Base-by-base conservation (phyloP, 2,888 invertebrate species). In the Chloroclysta siterata region DNA sequence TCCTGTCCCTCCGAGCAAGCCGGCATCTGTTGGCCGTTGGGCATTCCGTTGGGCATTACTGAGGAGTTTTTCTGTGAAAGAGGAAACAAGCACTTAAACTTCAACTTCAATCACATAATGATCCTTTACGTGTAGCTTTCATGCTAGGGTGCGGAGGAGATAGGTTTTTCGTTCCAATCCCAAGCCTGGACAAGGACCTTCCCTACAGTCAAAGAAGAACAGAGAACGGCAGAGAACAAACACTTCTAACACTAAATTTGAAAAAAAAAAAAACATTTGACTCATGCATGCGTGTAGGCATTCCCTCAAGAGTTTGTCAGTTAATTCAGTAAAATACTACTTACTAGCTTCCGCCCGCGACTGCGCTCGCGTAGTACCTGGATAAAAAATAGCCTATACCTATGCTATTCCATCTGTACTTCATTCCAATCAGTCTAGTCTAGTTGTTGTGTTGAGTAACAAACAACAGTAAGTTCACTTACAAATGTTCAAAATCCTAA, bases 11-110 rank as follows among this genome's bases (percentile, higher is more conserved):
- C 92, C 0, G 92, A 87, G 72, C 92, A 92, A 22, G 92, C 84
- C 57, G 89, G 84, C 81, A 88, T 73, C 52, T 81, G 81, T 10
- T 84, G 82, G 22, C 92, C 92, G 74, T 91, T 92, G 2, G 88
- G 74, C 91, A 93, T 90, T 68, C 93, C 93, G 69, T 93, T 93
- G 11, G 91, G 84, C 91, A 91, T 92, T 84, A 93, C 88, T 78
- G 90, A 90, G 89, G 92, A 79, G 90, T 88, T 92, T 93, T 93
- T 93, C 93, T 93, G 76, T 0, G 80, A 77, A 60, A 36, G 62
- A 44, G 1, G 8, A 51, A 60, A 58, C 13, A 6, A 17, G 13
- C 1, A 28, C 28, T n/a, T 22, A 47, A 11, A 5, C 3, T 2
- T 15, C 14, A 11, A 5, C 3, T 2, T 15, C 14, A 33, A 33